These are phyloP conservation scores for Lordiphosa mommai DNA, from an alignment of 1,140 invertebrate genomes.

Conservation along the genomic window DNA sequence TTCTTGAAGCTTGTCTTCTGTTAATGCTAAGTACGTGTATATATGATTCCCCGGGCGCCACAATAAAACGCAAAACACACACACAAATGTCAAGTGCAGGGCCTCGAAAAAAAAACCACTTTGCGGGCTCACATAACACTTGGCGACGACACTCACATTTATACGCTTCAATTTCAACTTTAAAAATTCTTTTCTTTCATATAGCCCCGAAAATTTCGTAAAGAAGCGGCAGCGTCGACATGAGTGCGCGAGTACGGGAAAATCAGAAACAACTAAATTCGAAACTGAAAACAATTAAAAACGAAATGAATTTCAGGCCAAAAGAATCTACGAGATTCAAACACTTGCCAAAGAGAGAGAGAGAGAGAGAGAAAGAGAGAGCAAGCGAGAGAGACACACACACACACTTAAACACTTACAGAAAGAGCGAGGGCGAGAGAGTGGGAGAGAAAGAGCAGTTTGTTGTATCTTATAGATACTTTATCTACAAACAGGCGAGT, in stretches of 20 bases:
- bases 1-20: slow-evolving; percentile 5
- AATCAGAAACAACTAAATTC: slow-evolving; percentile 75
- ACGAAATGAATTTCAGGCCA: slow-evolving; percentile 61
- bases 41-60: slow-evolving; percentile 13
- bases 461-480: slow-evolving; percentile 55
- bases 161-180: slow-evolving; percentile 27
- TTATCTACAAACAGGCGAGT: slow-evolving; percentile 58
- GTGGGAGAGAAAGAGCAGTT: neutral
- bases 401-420: neutral
- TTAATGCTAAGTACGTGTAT: neutral
- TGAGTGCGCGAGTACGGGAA: slow-evolving; percentile 59
- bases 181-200: slow-evolving; percentile 28
- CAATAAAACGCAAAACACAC: slow-evolving; percentile 5
- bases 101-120: slow-evolving; percentile 11
- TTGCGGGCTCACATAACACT: slow-evolving; percentile 27
- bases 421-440: slow-evolving; percentile 2
- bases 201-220: neutral
- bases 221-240: slow-evolving; percentile 13
- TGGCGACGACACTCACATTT: slow-evolving; percentile 37
- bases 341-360: slow-evolving; percentile 25
- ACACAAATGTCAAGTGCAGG: slow-evolving; percentile 8
- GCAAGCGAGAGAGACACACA: neutral
- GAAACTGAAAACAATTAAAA: slow-evolving; percentile 75
- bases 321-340: slow-evolving; percentile 65
- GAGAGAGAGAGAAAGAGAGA: slow-evolving; percentile 4